Base-by-base conservation (phyloP, 2,888 invertebrate genomes). In the Eilema griseolum region DNA sequence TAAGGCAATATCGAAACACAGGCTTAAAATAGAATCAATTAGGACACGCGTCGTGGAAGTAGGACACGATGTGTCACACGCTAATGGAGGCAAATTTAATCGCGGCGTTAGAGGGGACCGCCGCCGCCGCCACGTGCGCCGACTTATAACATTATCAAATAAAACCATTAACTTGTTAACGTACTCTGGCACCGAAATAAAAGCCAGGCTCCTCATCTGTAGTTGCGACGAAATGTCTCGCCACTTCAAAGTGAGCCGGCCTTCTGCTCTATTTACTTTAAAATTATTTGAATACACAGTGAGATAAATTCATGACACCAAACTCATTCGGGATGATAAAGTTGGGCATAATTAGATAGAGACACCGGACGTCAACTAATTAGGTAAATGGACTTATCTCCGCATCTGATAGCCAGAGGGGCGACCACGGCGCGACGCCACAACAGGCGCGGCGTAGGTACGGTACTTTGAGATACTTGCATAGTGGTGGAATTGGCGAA, bases 11-110 rank as follows among this genome's bases (percentile, higher is more conserved):
- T 81, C 69, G 59, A 12, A 67, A 59, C 28, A 37, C 26, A 26
- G 61, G 62, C 78, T 64, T 78, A 70, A 79, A 80, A 74, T 80
- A 72, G 70, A 77, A 80, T 71, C 72, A 74, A 80, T 80, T 79
- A 74, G 67, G 65, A 57, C 11, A 62, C 61, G 52, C 28, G 46
- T 37, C 28, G 26, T 16, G 57, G 16, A 37, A 61, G 46, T 31
- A 41, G 28, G 66, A 61, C 56, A 46, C 68, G 37, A 24, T 57
- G 68, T 31, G 69, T 41, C 64, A 67, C 56, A 37, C 52, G 33
- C 23, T 63, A 63, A 69, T 63, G 62, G 68, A 69, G 10, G 57
- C 28, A 37, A 8, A 59, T 63, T 26, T 66, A 37, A 23, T 52
- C 33, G 61, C 10, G 52, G 61, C 37, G 26, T 11, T n/a, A n/a